Evolutionary conservation across 2,113 vertebrate genomes (phyloP).

Genomic region (Pogonocichla stellata): DNA sequence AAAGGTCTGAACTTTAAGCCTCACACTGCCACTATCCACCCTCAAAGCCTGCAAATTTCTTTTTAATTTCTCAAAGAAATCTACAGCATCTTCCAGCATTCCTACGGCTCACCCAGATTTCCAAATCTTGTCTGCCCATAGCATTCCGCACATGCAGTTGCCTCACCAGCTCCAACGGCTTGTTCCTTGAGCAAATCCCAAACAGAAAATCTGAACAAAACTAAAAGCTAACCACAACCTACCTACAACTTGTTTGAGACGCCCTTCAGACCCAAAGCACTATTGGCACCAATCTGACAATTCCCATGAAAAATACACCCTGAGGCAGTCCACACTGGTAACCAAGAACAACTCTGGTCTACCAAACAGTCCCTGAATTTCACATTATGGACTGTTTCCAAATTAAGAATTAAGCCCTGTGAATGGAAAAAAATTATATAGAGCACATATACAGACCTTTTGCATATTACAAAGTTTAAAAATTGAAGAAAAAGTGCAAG

Average conservation of each 20-base stretch:
- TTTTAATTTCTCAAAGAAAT: neutral
- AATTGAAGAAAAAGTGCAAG: neutral
- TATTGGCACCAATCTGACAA: neutral
- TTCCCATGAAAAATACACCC: neutral
- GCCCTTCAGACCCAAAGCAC: neutral
- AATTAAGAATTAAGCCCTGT: neutral
- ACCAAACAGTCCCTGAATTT: neutral
- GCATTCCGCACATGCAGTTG: neutral
- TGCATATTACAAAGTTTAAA: neutral
- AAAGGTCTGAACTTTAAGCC: neutral
- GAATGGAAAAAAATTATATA: neutral
- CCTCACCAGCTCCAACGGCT: neutral
- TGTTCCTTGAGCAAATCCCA: neutral
- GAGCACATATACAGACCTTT: neutral
- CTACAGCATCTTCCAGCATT: neutral
- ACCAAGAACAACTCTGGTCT: neutral
- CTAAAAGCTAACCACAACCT: neutral
- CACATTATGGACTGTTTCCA: neutral
- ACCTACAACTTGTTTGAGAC: neutral
- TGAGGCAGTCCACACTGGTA: neutral
- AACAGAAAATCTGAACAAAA: neutral
- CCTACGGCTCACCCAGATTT: neutral
- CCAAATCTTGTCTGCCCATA: neutral
- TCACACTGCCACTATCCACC: neutral
- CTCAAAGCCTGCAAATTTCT: neutral